Percentiles rank a stretch among this genome's conserved stretches.
These are phyloP conservation scores for Tyto alba DNA, from an alignment of 2,113 vertebrate genomes.

Conservation along the genomic window DNA sequence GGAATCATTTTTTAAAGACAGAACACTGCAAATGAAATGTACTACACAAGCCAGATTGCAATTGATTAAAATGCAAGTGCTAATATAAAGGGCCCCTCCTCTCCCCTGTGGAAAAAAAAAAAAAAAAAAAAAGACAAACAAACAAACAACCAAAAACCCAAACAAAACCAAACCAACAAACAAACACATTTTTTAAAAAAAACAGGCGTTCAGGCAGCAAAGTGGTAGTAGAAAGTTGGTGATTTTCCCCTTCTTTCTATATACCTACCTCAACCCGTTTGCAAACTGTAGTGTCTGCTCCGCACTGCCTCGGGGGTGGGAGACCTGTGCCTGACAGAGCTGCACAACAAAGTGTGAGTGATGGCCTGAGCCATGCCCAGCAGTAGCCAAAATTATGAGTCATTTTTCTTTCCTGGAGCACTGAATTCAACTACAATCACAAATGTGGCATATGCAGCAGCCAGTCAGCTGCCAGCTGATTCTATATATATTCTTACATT, in stretches of 20 bases:
- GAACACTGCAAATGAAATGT: background rate
- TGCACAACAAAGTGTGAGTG: background rate
- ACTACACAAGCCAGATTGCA: background rate
- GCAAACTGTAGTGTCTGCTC: rapidly evolving
- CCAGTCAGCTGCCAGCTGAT: slow-evolving; percentile 41
- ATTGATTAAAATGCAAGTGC: background rate
- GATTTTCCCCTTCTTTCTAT: background rate
- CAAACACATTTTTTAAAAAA: background rate
- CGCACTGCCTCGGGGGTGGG: background rate
- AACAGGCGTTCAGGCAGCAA: background rate
- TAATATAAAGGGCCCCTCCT: background rate
- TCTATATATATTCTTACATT: slow-evolving; percentile 6
- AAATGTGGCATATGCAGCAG: background rate
- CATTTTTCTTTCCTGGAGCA: background rate
- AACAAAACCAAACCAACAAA: background rate
- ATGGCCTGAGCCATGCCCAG: background rate
- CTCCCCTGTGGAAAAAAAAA: rapidly evolving
- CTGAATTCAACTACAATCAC: slow-evolving; percentile 7
- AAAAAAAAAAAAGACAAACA: background rate
- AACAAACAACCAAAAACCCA: no score
- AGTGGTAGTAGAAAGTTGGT: background rate
- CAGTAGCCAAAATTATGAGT: slow-evolving; percentile 22
- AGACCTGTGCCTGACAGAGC: slow-evolving; percentile 36
- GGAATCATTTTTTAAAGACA: background rate
- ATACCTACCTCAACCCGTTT: background rate